These are phyloP conservation scores for Seladonia tumulorum DNA, from an alignment of 2,888 invertebrate genomes.

Conservation along the genomic window DNA sequence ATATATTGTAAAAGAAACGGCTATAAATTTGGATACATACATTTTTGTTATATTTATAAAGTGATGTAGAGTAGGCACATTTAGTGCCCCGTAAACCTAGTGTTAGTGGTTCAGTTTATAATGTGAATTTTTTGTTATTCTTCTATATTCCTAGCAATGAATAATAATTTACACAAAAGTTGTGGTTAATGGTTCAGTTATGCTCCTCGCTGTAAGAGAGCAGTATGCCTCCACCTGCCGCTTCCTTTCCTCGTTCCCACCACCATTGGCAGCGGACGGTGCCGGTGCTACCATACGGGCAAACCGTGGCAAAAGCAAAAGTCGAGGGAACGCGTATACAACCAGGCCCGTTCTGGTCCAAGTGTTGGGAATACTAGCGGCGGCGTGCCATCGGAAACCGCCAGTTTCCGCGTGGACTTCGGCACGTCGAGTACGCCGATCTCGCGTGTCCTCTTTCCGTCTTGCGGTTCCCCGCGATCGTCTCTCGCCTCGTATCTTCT, in stretches of 20 bases:
- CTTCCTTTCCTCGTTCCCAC: constrained; percentile 64
- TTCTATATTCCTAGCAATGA: no score
- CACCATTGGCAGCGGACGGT: constrained; percentile 19
- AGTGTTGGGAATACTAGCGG: constrained; percentile 68
- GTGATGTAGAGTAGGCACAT: no score
- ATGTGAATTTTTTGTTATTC: no score
- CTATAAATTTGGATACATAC: no score
- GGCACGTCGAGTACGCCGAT: constrained; percentile 46
- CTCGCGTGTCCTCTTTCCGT: not conserved
- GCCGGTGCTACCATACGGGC: not conserved
- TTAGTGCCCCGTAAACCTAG: no score
- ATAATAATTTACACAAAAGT: no score
- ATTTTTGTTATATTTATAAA: no score
- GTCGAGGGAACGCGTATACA: constrained; percentile 68
- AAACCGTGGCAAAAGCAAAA: constrained; percentile 75
- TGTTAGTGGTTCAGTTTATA: no score
- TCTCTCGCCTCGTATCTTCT: not conserved
- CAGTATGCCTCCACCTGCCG: constrained; percentile 41
- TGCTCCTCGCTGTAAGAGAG: no score
- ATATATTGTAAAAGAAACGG: no score
- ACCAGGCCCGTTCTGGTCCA: constrained; percentile 67
- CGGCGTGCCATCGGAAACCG: constrained; percentile 72
- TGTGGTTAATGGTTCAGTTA: no score
- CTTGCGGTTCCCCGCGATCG: constrained; percentile 2
- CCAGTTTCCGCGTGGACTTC: constrained; percentile 81